Percentiles rank a stretch among this genome's conserved stretches.
Evolutionary conservation across 2,113 vertebrate genomes (phyloP).

Genomic region (Riparia riparia): DNA sequence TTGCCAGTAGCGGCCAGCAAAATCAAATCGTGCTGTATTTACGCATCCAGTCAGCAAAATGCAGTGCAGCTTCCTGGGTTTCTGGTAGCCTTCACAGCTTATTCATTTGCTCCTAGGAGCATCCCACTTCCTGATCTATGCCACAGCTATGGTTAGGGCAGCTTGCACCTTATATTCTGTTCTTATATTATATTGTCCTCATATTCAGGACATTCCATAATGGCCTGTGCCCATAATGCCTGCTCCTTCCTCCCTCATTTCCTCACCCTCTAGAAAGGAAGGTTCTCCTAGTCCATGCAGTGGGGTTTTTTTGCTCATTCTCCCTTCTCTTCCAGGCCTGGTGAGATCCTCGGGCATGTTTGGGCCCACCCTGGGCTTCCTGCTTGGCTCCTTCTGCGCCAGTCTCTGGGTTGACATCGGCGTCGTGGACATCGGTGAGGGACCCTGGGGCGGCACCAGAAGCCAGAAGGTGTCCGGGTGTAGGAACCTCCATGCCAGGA

Average conservation of each 20-base stretch:
- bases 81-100: background rate
- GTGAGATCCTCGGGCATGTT: conserved; percentile 83
- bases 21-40: background rate
- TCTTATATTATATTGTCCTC: background rate
- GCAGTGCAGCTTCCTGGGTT: background rate
- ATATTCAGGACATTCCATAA: background rate
- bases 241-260: background rate
- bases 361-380: conserved; percentile 86
- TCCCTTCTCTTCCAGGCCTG: conserved; percentile 75
- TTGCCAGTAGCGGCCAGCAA: background rate
- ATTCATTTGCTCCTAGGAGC: background rate
- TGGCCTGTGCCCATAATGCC: fast-evolving
- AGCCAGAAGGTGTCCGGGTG: background rate
- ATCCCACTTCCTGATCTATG: background rate
- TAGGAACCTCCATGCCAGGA: background rate
- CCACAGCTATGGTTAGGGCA: fast-evolving
- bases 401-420: conserved; percentile 91
- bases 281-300: fast-evolving
- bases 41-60: background rate
- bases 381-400: conserved; percentile 84
- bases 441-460: fast-evolving
- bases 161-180: fast-evolving
- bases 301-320: background rate
- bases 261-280: background rate
- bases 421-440: conserved; percentile 76